A percentile compares a stretch with the other conserved stretches of the same genome.
Conservation (phyloP, 2,888 invertebrate species). For the Meliscaeva auricollis region DNA sequence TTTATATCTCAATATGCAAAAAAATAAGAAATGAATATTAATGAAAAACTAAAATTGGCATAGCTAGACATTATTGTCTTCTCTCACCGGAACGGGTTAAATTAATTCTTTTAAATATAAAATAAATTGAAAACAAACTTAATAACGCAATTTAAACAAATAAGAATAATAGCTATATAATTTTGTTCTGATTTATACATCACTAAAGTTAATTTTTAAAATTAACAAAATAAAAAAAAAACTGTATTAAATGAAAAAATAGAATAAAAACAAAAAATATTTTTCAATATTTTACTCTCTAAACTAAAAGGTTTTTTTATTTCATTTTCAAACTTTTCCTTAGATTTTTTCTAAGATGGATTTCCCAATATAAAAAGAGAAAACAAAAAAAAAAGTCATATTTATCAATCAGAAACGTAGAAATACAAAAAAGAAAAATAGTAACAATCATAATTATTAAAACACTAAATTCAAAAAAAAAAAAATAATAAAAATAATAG, state of each 20-base stretch:
- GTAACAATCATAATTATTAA: constrained; percentile 38
- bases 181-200: constrained; percentile 58
- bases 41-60: constrained; percentile 48
- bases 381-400: constrained; percentile 27
- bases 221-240: constrained; percentile 55
- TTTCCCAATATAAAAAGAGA: constrained; percentile 55
- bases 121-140: constrained; percentile 32
- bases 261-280: constrained; percentile 52
- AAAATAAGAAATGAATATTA: constrained; percentile 5
- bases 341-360: constrained; percentile 76
- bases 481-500: constrained; percentile 40
- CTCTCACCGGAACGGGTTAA: constrained; percentile 75
- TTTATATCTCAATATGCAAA: constrained; percentile 51
- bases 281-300: constrained; percentile 65
- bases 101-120: too few species aligned
- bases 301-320: constrained; percentile 72
- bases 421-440: constrained; percentile 36
- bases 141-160: constrained; percentile 50
- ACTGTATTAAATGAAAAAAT: constrained; percentile 56
- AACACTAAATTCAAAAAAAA: constrained; percentile 55
- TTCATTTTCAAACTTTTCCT: constrained; percentile 71
- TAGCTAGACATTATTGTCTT: not conserved
- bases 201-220: constrained; percentile 58
- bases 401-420: constrained; percentile 43
- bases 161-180: constrained; percentile 55